These are phyloP conservation scores for Cheilosia pagana DNA, from an alignment of 2,888 invertebrate genomes.

Conservation along the genomic window DNA sequence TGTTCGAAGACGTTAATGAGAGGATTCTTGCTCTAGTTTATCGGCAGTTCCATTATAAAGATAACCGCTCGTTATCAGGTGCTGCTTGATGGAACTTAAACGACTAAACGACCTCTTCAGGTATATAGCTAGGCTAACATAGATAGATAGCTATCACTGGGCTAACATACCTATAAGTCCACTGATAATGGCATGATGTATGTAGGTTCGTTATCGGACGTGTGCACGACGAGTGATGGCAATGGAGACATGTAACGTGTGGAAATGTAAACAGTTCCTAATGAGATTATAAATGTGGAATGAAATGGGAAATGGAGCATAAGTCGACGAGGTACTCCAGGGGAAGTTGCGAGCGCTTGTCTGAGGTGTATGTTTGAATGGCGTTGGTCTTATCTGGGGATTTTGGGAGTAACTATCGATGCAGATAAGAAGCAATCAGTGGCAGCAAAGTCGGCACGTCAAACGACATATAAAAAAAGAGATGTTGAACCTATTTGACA, in stretches of 20 bases:
- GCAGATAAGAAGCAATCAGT: too few species aligned
- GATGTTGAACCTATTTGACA: too few species aligned
- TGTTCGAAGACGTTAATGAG: constrained; percentile 6
- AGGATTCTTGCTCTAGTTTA: constrained; percentile 6
- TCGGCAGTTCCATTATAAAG: constrained; percentile 15
- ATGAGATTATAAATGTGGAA: constrained; percentile 29
- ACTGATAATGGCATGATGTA: constrained; percentile 19
- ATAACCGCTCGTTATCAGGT: constrained; percentile 46
- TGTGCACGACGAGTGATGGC: constrained; percentile 46
- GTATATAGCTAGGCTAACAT: constrained; percentile 20
- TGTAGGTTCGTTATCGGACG: constrained; percentile 31
- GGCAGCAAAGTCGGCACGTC: too few species aligned
- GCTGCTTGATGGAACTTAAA: constrained; percentile 22
- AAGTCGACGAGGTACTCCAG: background rate
- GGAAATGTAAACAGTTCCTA: constrained; percentile 25
- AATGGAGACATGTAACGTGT: constrained; percentile 50
- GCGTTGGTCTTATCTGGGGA: too few species aligned
- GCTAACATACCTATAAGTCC: background rate
- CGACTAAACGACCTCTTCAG: constrained; percentile 18
- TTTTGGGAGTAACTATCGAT: too few species aligned
- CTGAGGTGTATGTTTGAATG: too few species aligned
- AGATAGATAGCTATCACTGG: background rate
- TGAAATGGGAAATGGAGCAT: constrained; percentile 35
- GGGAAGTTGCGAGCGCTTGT: too few species aligned
- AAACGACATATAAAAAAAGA: too few species aligned